These are phyloP conservation scores for Pyralis farinalis DNA, from an alignment of 2,888 invertebrate genomes.

Conservation along the genomic window DNA sequence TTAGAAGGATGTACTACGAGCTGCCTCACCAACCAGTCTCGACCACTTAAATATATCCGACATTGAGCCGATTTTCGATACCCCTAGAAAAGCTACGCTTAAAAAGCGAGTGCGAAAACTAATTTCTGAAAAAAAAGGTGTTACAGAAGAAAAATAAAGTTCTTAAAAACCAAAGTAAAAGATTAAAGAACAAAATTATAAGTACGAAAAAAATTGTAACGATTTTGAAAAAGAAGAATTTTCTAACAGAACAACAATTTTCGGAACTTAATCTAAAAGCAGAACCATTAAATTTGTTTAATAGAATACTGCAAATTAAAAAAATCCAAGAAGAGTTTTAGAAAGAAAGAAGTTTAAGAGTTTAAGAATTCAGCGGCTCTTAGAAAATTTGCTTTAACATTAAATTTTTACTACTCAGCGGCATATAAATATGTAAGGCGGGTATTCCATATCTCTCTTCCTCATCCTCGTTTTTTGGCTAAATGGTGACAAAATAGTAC, in stretches of 20 bases:
- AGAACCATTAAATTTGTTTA: too few relatives aligned
- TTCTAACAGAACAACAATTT: background rate
- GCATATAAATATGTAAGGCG: conserved; percentile 21
- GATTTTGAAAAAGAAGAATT: background rate
- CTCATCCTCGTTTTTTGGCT: conserved; percentile 18
- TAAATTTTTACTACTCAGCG: conserved; percentile 19
- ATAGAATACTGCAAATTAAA: too few relatives aligned
- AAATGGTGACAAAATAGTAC: conserved; percentile 22
- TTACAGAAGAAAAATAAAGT: background rate
- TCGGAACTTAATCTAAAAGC: too few relatives aligned
- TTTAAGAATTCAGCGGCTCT: too few relatives aligned
- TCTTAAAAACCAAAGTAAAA: conserved; percentile 1
- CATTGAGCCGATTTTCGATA: conserved; percentile 9
- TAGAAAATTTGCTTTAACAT: too few relatives aligned
- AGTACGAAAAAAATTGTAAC: background rate
- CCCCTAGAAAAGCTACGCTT: conserved; percentile 1
- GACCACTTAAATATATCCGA: background rate
- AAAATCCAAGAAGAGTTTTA: too few relatives aligned
- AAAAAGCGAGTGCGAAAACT: background rate
- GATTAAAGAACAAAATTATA: background rate
- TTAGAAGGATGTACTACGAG: too few relatives aligned
- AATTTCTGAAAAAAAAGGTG: background rate
- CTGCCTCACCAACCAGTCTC: background rate
- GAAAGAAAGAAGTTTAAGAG: too few relatives aligned
- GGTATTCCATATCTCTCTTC: conserved; percentile 21